Evolutionary conservation across 2,888 invertebrate species (phyloP).

Genomic region (Diarsia brunnea): DNA sequence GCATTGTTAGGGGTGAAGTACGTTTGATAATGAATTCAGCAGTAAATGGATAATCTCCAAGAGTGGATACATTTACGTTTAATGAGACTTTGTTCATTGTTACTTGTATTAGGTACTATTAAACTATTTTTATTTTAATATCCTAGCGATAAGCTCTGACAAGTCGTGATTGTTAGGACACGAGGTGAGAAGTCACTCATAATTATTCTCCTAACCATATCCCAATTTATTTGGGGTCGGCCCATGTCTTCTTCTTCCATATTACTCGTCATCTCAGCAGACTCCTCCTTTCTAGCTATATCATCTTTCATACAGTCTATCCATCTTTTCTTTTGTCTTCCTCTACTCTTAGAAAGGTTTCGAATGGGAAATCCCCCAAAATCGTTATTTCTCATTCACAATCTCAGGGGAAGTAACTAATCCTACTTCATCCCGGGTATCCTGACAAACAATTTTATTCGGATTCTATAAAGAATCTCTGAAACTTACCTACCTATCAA

Average conservation of each 20-base stretch:
- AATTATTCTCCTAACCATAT: no score
- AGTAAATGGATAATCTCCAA: background rate
- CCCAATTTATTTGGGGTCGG: no score
- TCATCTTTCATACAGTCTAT: no score
- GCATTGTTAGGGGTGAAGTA: conserved; percentile 29
- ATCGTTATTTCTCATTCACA: background rate
- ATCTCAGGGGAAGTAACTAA: background rate
- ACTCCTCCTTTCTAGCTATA: no score
- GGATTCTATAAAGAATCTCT: background rate
- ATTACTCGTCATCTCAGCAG: no score
- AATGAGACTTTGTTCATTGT: background rate
- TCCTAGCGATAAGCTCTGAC: background rate
- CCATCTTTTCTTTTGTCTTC: no score
- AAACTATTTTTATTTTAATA: background rate
- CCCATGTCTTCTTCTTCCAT: no score
- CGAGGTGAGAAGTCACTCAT: background rate
- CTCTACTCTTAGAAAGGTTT: no score
- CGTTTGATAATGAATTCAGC: conserved; percentile 21
- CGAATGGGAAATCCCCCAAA: no score
- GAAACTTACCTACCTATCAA: background rate
- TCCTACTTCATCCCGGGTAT: background rate
- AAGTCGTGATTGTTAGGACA: background rate
- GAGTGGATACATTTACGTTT: background rate
- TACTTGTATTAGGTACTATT: no score
- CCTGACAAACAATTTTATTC: background rate